phyloP scores from a whole-genome alignment of 2,113 vertebrate species.

The Eublepharis macularius region DNA sequence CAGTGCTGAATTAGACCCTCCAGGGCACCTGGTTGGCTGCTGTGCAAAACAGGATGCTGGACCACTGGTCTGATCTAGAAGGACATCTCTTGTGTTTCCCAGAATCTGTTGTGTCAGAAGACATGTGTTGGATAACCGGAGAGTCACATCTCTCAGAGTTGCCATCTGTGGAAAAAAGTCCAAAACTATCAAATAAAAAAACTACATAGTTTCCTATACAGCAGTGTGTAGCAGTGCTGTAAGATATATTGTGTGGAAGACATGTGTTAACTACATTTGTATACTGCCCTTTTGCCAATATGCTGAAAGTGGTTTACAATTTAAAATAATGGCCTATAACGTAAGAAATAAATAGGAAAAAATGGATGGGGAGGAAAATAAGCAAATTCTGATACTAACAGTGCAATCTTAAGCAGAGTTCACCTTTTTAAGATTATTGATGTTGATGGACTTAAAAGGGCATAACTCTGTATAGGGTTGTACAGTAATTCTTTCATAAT shows the following conservation, averaged over 20 bases:
- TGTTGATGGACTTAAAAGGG: too few species aligned
- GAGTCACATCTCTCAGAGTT: too few species aligned
- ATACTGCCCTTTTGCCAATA: background rate
- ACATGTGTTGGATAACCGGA: background rate
- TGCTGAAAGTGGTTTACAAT: background rate
- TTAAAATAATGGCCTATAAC: background rate
- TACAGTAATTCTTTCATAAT: background rate
- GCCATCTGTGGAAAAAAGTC: background rate
- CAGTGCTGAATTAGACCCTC: too few species aligned
- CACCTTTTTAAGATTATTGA: too few species aligned
- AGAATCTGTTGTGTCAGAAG: background rate
- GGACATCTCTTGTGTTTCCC: too few species aligned
- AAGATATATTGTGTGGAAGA: background rate
- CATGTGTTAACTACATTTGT: background rate
- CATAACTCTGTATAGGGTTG: too few species aligned
- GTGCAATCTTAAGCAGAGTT: too few species aligned
- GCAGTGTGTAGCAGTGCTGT: background rate
- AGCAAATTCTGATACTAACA: background rate
- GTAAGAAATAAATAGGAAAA: background rate
- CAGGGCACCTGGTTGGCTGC: too few species aligned
- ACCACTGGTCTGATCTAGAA: too few species aligned
- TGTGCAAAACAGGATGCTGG: too few species aligned
- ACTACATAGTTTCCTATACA: background rate
- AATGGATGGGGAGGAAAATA: background rate
- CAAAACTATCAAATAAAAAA: background rate